These are phyloP conservation scores for Crossaster papposus DNA, from an alignment of 53 echinoderm and acorn worm genomes.

Conservation along the genomic window DNA sequence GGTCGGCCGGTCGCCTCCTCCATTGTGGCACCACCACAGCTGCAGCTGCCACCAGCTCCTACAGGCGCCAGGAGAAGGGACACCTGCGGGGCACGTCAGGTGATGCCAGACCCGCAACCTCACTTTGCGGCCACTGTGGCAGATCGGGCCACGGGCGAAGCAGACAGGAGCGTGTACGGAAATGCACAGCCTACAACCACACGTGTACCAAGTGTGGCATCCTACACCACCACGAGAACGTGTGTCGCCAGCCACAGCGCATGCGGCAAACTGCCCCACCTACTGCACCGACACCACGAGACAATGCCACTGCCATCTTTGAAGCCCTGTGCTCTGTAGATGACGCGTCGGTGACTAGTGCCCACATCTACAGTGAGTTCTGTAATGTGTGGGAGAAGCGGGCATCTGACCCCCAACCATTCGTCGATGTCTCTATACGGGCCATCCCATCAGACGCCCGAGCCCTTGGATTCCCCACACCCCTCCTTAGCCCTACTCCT, in stretches of 20 bases:
- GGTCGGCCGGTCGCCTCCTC: constrained; percentile 31
- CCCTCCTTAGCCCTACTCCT: constrained; percentile 6
- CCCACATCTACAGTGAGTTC: constrained; percentile 41
- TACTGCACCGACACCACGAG: not conserved
- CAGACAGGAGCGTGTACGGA: constrained; percentile 7
- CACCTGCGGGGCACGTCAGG: not conserved
- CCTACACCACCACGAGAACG: constrained; percentile 37
- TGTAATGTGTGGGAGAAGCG: constrained; percentile 33
- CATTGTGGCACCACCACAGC: not conserved
- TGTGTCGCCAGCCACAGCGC: constrained; percentile 19
- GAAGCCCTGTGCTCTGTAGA: constrained; percentile 16
- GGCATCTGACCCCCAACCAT: constrained; percentile 57
- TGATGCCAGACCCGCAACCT: constrained; percentile 1
- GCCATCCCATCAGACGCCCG: constrained; percentile 13
- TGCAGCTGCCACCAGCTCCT: constrained; percentile 56
- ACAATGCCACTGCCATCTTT: constrained; percentile 24
- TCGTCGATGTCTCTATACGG: constrained; percentile 15
- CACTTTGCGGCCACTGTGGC: constrained; percentile 53
- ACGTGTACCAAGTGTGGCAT: constrained; percentile 39
- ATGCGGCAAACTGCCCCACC: not conserved
- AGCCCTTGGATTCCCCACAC: constrained; percentile 48
- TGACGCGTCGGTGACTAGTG: not conserved
- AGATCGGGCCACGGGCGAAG: constrained; percentile 18
- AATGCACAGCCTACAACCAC: constrained; percentile 57
- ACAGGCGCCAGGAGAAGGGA: constrained; percentile 40